Evolutionary conservation across 2,797 vertebrate species (phyloP), one percentile per base, ranked within the genome.

Genomic region (Microtus agrestis): DNA sequence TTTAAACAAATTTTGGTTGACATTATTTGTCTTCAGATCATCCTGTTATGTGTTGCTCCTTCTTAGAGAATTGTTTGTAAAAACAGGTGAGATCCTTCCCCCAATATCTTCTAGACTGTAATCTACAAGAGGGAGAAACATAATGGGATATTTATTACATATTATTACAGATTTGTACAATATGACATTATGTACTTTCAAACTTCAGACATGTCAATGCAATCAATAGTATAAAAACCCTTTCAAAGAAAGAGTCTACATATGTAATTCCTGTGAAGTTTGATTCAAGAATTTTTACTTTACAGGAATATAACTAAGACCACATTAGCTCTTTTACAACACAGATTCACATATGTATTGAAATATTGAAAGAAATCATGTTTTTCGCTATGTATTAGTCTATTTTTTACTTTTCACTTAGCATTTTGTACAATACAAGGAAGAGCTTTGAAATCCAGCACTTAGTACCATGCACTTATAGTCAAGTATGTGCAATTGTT

Each of bases 11-110:
- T 76, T 3, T 43, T 43, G 27, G 76, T 31, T 71, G 65, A 78
- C 14, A 2, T 65, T 25, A n/a, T 65, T 65, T 37, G 54, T 61
- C 21, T 56, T 65, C 14, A 65, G 11, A 65, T 63, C 81, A 78
- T 78, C 67, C 46, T 67, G 21, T 61, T 43, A 40, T 29, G 4
- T 21, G 8, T 59, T 90, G 7, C 23, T 51, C 5, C 25, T 25
- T 96, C 13, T 37, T 77, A 9, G 51, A 80, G 13, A 48, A 79
- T 93, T 25, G 29, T 80, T 76, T 87, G 23, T 80, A 94, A 59
- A 94, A 89, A 84, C 15, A 85, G 63, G 51, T 93, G 56, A 34
- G 63, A 7, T n/a, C 2, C 14, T 19, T 1, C 37, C 89, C 81
- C 7, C 23, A 15, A 25, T 40, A 2, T 46, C 6, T 59, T 88